Conservation (phyloP, 2,797 vertebrate genomes). For the Diplodus puntazzo region DNA sequence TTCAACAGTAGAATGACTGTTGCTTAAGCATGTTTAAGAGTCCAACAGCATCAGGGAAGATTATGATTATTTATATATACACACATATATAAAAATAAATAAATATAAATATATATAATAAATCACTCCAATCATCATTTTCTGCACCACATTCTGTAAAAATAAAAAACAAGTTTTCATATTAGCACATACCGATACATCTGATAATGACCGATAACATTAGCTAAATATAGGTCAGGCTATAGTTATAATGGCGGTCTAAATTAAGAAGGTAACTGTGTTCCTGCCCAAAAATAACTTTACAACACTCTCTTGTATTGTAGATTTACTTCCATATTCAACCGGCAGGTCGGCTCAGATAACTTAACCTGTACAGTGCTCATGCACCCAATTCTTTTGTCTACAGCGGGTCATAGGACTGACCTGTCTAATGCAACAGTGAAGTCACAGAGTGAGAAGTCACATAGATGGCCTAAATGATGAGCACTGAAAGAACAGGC, state of each 20-base stretch:
- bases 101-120: too few species aligned
- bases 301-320: not conserved
- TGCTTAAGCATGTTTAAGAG: not conserved
- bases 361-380: not conserved
- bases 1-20: not conserved
- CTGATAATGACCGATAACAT: too few species aligned
- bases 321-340: not conserved
- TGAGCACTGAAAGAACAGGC: not conserved
- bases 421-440: not conserved
- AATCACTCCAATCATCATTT: too few species aligned
- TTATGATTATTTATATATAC: too few species aligned
- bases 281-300: not conserved
- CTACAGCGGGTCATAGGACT: constrained; percentile 3
- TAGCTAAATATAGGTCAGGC: too few species aligned
- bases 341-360: not conserved
- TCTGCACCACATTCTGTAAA: too few species aligned
- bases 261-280: not conserved
- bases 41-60: too few species aligned
- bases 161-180: too few species aligned
- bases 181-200: too few species aligned
- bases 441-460: constrained; percentile 14
- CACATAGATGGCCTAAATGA: constrained; percentile 23
- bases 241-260: not conserved
- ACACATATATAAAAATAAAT: too few species aligned
- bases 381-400: not conserved